Evolutionary conservation across 2,113 vertebrate genomes (phyloP), one percentile per base, ranked within the genome.

Genomic region (Ailurus styani): DNA sequence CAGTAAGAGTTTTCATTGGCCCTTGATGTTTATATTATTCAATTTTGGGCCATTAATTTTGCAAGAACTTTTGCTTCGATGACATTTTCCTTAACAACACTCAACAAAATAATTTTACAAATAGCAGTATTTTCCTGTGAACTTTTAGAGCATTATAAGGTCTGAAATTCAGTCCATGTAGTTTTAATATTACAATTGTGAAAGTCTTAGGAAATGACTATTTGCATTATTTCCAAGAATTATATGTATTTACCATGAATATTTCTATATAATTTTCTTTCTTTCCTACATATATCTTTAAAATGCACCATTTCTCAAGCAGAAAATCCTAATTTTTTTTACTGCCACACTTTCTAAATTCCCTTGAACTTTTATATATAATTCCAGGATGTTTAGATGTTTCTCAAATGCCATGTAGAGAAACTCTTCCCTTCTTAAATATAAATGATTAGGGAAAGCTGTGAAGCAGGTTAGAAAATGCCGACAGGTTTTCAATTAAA

Each of bases 401-500:
- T 97, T 94, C 47, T 37, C 20, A 97, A 86, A 52, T 60, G 82
- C 40, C 14, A 96, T 90, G 27, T 92, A 82, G 34, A 96, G 92
- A 77, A 97, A 93, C 34, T 73, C 29, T 84, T 90, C 57, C 47
- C 54, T 96, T 91, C 52, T 96, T 64, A 97, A 89, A 96, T 87
- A 84, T 7, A 93, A 79, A 81, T 97, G 8, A 97, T 97, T 94
- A 97, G 83, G 83, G 88, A 17, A 21, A 97, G 50, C 73, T 95
- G 93, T 83, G 87, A 96, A 97, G 29, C 55, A 96, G 55, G 37
- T 82, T 95, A 72, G 68, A 97, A 96, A 98, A 97, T 55, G n/a
- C 64, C 62, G 96, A 92, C 62, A 97, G 72, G 66, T 97, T 98
- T 98, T 98, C 94, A 98, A 98, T 98, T 98, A 98, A 98, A 98